These are phyloP conservation scores for Philaethria dido DNA, from an alignment of 2,888 invertebrate genomes.

Conservation along the genomic window DNA sequence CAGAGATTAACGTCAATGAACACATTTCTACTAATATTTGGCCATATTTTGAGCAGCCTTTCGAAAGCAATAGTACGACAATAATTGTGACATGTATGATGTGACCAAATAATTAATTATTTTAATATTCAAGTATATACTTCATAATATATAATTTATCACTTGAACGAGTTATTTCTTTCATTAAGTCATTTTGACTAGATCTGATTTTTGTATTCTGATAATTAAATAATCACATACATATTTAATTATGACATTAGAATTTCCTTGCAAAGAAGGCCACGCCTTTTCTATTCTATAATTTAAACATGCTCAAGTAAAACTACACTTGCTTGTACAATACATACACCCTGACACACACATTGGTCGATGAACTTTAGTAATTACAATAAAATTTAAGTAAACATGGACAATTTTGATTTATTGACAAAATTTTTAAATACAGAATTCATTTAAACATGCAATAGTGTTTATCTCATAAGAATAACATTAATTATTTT, in stretches of 20 bases:
- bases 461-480: slow-evolving; percentile 16
- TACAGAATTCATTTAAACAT: slow-evolving; percentile 19
- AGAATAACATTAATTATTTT: slow-evolving; percentile 11
- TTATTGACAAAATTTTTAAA: slow-evolving; percentile 3
- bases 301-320: slow-evolving; percentile 9
- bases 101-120: neutral
- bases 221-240: neutral
- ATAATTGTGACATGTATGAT: neutral
- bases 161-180: neutral
- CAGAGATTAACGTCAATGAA: slow-evolving; percentile 4
- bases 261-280: neutral
- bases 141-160: neutral
- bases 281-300: neutral
- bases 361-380: slow-evolving; percentile 21
- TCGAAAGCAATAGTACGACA: neutral
- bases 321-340: slow-evolving; percentile 31
- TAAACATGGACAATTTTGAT: slow-evolving; percentile 13
- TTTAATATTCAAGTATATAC: neutral
- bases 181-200: neutral
- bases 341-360: slow-evolving; percentile 26
- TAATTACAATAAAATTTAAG: slow-evolving; percentile 19
- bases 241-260: neutral
- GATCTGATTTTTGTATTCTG: neutral
- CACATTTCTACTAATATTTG: slow-evolving; percentile 25
- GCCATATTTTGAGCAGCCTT: slow-evolving; percentile 31